These are phyloP conservation scores for Heliconius hewitsoni DNA, from an alignment of 1,140 invertebrate species.

Conservation along the genomic window DNA sequence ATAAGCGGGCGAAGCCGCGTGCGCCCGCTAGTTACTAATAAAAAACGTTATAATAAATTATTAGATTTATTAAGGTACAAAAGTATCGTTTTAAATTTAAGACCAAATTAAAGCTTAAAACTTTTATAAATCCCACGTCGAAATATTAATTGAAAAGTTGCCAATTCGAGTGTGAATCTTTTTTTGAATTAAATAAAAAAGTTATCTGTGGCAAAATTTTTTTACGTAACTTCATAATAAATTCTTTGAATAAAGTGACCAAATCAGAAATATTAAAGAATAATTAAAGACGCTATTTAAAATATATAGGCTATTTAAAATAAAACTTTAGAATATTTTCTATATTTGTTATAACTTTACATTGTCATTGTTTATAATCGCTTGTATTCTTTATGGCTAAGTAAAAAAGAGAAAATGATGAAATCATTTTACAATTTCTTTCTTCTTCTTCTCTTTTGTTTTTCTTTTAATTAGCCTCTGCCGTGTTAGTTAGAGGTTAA, in stretches of 20 bases:
- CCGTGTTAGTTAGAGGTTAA: too few relatives aligned
- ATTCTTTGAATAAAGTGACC: neutral
- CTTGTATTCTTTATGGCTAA: neutral
- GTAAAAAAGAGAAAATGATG: too few relatives aligned
- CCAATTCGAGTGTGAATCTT: conserved; percentile 4
- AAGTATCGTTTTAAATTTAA: neutral
- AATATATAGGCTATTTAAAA: neutral
- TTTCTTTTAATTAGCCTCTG: too few relatives aligned
- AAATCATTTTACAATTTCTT: too few relatives aligned
- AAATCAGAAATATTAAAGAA: neutral
- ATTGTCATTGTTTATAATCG: neutral
- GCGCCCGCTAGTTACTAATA: too few relatives aligned
- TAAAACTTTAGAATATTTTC: neutral
- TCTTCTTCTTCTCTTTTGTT: too few relatives aligned
- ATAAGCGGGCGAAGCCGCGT: too few relatives aligned
- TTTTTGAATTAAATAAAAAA: conserved; percentile 1
- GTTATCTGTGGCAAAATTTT: neutral
- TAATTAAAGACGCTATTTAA: neutral
- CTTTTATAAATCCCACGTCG: neutral
- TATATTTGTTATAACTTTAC: neutral
- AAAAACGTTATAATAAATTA: neutral
- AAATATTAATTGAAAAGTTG: conserved; percentile 7
- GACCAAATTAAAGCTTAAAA: neutral
- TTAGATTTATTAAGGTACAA: neutral
- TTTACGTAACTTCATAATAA: neutral